Percentiles rank a stretch among this genome's conserved stretches.
phyloP scores from a whole-genome alignment of 2,113 vertebrate species.

The Odocoileus hemionus region DNA sequence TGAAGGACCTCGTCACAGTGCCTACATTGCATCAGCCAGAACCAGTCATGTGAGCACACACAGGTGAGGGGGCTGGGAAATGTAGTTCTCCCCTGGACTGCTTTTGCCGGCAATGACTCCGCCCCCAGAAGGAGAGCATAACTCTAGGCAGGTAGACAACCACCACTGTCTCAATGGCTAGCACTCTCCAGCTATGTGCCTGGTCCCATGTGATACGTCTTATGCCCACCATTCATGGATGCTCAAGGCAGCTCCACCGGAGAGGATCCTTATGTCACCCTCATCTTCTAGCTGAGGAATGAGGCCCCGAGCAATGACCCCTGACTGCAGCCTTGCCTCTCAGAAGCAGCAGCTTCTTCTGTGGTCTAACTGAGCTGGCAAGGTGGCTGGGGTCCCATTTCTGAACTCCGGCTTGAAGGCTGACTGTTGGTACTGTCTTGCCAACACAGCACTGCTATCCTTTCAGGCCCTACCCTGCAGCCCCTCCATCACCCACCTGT shows the following conservation, averaged over 20 bases:
- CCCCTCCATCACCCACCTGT: background rate
- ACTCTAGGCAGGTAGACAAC: background rate
- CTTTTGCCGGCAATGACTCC: background rate
- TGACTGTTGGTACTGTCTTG: background rate
- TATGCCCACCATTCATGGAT: background rate
- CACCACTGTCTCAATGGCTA: background rate
- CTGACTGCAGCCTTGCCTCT: background rate
- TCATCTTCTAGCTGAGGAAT: background rate
- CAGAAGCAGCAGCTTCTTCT: background rate
- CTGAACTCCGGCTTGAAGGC: background rate
- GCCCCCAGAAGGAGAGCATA: background rate
- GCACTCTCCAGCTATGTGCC: background rate
- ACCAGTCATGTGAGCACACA: background rate
- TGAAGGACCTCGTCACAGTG: background rate
- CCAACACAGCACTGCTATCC: background rate
- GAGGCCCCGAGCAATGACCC: background rate
- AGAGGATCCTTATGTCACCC: background rate
- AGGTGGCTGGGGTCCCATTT: too few species aligned
- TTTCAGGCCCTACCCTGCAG: fast-evolving
- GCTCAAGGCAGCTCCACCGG: background rate
- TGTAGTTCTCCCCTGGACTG: background rate
- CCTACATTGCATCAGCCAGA: background rate
- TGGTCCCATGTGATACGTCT: background rate
- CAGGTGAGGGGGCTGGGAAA: background rate
- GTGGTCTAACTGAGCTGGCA: background rate